Conservation (phyloP, 2,888 invertebrate genomes). For the Unio pictorum region DNA sequence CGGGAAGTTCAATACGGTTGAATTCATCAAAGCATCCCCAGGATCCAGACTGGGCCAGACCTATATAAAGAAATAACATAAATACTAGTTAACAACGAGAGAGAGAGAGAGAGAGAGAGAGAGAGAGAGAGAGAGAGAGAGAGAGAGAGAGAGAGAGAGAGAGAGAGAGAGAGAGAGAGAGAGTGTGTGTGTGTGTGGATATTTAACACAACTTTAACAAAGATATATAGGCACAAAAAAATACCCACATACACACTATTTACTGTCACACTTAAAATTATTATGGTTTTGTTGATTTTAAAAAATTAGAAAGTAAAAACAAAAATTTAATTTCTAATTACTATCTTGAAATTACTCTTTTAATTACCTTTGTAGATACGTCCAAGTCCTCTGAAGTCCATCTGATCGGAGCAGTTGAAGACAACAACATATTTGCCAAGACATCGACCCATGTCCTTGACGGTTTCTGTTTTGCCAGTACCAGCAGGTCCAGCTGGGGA, state of each 20-base stretch:
- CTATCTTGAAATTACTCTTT: too few relatives aligned
- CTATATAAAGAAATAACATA: conserved; percentile 33
- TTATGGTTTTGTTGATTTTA: too few relatives aligned
- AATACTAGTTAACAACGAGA: neutral
- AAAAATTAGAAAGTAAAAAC: too few relatives aligned
- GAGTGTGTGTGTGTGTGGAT: too few relatives aligned
- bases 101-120: neutral
- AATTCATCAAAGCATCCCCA: conserved; percentile 74
- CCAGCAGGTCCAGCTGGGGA: conserved; percentile 97
- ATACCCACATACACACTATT: too few relatives aligned
- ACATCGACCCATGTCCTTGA: conserved; percentile 72
- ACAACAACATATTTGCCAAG: conserved; percentile 73
- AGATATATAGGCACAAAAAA: too few relatives aligned
- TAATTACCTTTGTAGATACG: conserved; percentile 70
- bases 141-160: too few relatives aligned
- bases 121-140: too few relatives aligned
- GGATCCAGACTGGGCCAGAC: conserved; percentile 72
- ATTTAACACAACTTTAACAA: too few relatives aligned
- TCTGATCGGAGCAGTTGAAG: conserved; percentile 73
- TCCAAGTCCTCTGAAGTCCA: conserved; percentile 73
- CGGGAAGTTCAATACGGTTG: conserved; percentile 87
- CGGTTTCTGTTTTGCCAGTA: conserved; percentile 80
- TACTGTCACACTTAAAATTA: too few relatives aligned
- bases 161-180: too few relatives aligned
- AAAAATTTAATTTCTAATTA: too few relatives aligned